A percentile compares a stretch with the other conserved stretches of the same genome.
Conservation (phyloP, 2,797 vertebrate species). For the Acanthopagrus latus region DNA sequence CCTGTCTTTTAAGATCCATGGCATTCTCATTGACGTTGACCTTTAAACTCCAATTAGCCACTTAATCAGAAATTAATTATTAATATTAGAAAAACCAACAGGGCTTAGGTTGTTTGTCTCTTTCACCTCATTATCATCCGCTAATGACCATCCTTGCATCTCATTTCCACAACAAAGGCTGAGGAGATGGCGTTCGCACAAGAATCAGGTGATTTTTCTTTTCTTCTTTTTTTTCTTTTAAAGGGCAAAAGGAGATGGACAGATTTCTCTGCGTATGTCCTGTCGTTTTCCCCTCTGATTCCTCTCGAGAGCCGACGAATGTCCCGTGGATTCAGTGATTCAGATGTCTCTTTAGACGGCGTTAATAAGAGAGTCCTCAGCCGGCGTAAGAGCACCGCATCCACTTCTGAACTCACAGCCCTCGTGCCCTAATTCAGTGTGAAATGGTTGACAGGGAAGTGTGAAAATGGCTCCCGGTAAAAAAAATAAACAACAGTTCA, state of each 20-base stretch:
- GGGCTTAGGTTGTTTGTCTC: constrained; percentile 86
- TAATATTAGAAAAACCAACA: constrained; percentile 88
- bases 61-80: constrained; percentile 88
- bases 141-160: constrained; percentile 86
- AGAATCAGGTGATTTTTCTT: constrained; percentile 62
- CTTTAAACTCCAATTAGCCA: constrained; percentile 89
- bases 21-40: constrained; percentile 83
- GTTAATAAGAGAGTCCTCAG: constrained; percentile 64
- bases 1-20: constrained; percentile 73
- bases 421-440: constrained; percentile 66
- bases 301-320: constrained; percentile 28
- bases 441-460: constrained; percentile 72
- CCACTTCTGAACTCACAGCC: constrained; percentile 60
- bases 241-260: constrained; percentile 63
- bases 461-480: constrained; percentile 62
- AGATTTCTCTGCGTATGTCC: constrained; percentile 13
- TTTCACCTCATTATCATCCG: constrained; percentile 86
- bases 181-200: constrained; percentile 61
- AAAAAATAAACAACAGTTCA: constrained; percentile 33
- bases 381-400: constrained; percentile 41
- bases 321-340: constrained; percentile 60
- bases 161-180: constrained; percentile 84
- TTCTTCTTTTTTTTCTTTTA: constrained; percentile 41
- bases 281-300: constrained; percentile 43
- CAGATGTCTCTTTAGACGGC: constrained; percentile 58